Evolutionary conservation across 2,888 invertebrate species (phyloP).

Genomic region (Vanessa cardui): DNA sequence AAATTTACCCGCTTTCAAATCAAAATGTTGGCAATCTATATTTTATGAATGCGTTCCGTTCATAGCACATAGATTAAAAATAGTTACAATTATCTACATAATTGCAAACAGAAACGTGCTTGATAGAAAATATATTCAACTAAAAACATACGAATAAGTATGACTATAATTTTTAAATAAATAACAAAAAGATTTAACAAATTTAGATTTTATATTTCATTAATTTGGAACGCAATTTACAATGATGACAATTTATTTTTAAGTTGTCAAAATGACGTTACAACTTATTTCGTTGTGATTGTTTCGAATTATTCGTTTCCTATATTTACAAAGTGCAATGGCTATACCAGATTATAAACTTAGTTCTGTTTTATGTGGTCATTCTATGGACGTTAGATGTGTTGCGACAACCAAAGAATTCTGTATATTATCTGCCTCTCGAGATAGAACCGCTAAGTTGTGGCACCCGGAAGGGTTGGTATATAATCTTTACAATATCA

Average conservation of each 20-base stretch:
- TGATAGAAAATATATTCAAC: background rate
- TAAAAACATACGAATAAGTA: background rate
- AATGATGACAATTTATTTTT: slow-evolving; percentile 42
- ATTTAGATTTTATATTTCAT: background rate
- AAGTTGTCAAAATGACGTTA: slow-evolving; percentile 36
- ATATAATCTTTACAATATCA: background rate
- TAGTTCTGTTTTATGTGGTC: slow-evolving; percentile 89
- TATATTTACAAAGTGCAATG: slow-evolving; percentile 53
- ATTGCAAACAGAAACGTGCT: background rate
- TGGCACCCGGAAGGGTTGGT: slow-evolving; percentile 90
- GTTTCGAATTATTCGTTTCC: slow-evolving; percentile 48
- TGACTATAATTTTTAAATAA: background rate
- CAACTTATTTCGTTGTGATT: slow-evolving; percentile 47
- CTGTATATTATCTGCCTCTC: slow-evolving; percentile 92
- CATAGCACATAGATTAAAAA: slow-evolving; percentile 2
- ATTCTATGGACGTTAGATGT: slow-evolving; percentile 93
- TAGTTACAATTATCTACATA: background rate
- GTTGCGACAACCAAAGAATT: slow-evolving; percentile 86
- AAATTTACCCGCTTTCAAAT: slow-evolving; percentile 15
- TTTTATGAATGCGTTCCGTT: slow-evolving; percentile 16
- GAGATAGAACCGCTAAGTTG: slow-evolving; percentile 93
- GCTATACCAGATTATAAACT: slow-evolving; percentile 87
- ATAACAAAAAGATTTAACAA: background rate
- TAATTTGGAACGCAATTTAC: slow-evolving; percentile 21
- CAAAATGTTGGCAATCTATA: slow-evolving; percentile 13